Conservation (phyloP, 2,113 vertebrate genomes). For the Lophotis ruficrista region DNA sequence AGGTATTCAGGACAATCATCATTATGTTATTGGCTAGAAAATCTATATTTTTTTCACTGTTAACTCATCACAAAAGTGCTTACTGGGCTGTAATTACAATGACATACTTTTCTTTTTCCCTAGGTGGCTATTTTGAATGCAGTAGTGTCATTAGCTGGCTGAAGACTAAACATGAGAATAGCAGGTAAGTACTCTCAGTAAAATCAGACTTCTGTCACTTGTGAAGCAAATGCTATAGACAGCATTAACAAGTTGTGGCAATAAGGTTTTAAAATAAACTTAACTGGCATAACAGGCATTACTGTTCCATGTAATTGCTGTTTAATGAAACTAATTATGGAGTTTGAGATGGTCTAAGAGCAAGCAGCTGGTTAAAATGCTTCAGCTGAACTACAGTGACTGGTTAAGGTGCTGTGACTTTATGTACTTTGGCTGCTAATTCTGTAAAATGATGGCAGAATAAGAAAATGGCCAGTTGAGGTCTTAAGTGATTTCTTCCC, state of each 20-base stretch:
- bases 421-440: background rate
- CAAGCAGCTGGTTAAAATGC: background rate
- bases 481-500: background rate
- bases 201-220: background rate
- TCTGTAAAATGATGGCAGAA: background rate
- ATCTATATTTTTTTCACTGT: background rate
- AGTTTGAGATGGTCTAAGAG: background rate
- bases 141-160: conserved; percentile 28
- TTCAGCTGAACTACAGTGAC: background rate
- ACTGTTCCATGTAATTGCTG: background rate
- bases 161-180: conserved; percentile 77
- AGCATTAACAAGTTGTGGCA: background rate
- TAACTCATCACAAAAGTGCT: background rate
- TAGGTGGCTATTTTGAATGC: conserved; percentile 74
- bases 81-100: background rate
- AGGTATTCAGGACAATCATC: background rate
- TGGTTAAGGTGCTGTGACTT: background rate
- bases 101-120: conserved; percentile 13
- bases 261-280: background rate
- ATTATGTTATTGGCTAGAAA: background rate
- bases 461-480: background rate
- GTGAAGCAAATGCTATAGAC: background rate
- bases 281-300: background rate
- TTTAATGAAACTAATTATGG: background rate
- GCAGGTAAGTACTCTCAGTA: conserved; percentile 60